Percentiles rank a stretch among this genome's conserved stretches.
These are phyloP conservation scores for Ceuthmochares aereus DNA, from an alignment of 2,113 vertebrate genomes.

Conservation along the genomic window DNA sequence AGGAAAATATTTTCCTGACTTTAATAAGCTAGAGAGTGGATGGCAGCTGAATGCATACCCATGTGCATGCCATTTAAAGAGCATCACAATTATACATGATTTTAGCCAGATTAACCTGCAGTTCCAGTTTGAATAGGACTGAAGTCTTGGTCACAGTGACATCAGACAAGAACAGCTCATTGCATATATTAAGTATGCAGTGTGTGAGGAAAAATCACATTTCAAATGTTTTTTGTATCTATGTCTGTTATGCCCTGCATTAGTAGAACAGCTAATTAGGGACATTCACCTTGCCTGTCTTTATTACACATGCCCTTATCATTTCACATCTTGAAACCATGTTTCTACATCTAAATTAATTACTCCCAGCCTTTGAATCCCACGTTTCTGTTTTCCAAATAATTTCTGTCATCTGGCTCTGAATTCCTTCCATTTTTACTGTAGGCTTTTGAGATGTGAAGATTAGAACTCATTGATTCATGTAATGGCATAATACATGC, in stretches of 20 bases:
- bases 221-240: background rate
- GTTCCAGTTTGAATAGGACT: background rate
- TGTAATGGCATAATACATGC: conserved; percentile 42
- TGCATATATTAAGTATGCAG: background rate
- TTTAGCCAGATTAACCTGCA: background rate
- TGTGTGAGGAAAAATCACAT: background rate
- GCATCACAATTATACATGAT: background rate
- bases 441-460: conserved; percentile 18
- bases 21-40: background rate
- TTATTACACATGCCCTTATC: background rate
- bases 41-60: rapidly evolving
- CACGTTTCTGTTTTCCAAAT: background rate
- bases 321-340: background rate
- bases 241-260: background rate
- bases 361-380: background rate
- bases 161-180: background rate
- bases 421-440: background rate
- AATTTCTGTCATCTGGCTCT: background rate
- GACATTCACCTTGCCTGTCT: background rate
- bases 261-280: background rate
- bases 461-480: conserved; percentile 53
- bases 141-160: background rate
- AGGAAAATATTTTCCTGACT: background rate
- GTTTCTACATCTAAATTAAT: background rate
- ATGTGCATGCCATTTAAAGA: background rate